Conservation (phyloP, 2,113 vertebrate species). For the Pseudolaguvia tuberculata region DNA sequence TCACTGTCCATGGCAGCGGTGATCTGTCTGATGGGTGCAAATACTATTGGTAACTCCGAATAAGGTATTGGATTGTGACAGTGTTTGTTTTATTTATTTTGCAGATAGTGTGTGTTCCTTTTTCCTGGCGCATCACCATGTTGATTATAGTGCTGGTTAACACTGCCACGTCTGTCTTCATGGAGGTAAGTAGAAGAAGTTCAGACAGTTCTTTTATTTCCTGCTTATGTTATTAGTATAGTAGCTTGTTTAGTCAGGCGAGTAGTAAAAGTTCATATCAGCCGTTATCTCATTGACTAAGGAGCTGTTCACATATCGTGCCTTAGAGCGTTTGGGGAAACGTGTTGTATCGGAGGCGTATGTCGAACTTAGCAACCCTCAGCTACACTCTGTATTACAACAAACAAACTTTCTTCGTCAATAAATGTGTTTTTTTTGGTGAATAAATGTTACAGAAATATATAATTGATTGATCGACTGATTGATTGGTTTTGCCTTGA, state of each 20-base stretch:
- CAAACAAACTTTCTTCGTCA: too few species aligned
- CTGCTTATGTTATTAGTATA: neutral
- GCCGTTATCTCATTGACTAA: too few species aligned
- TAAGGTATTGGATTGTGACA: neutral
- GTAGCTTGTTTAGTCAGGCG: neutral
- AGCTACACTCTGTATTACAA: too few species aligned
- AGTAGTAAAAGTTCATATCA: neutral
- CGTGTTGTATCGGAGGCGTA: too few species aligned
- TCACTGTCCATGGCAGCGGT: too few species aligned
- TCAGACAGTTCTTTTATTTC: neutral
- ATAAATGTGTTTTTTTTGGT: too few species aligned
- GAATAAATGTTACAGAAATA: too few species aligned
- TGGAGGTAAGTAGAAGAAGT: conserved; percentile 79
- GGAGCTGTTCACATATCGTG: too few species aligned
- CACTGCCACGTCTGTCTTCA: conserved; percentile 71
- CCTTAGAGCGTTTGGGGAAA: too few species aligned
- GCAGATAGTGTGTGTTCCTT: conserved; percentile 88
- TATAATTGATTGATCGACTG: too few species aligned
- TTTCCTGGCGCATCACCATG: conserved; percentile 79
- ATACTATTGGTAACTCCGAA: neutral
- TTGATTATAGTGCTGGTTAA: conserved; percentile 78
- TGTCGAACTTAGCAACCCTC: too few species aligned
- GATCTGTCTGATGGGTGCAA: neutral
- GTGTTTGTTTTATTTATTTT: conserved; percentile 10
- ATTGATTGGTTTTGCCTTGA: too few species aligned